A percentile compares a stretch with the other conserved stretches of the same genome.
Conservation (phyloP, 2,888 invertebrate genomes). For the Crioceris asparagi region DNA sequence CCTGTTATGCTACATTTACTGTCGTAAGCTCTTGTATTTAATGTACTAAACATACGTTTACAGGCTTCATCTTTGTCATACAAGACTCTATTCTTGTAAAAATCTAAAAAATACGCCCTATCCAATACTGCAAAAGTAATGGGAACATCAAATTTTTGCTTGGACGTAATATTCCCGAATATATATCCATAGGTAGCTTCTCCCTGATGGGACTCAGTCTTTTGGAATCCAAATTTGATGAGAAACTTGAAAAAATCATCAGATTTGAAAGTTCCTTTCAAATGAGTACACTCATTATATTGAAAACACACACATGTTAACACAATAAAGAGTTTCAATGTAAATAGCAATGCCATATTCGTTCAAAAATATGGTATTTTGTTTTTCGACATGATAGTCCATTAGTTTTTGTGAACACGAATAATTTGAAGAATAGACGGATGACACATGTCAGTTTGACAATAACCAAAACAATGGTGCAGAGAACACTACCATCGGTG, state of each 20-base stretch:
- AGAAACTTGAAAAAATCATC: constrained; percentile 82
- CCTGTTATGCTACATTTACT: constrained; percentile 68
- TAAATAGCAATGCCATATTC: constrained; percentile 24
- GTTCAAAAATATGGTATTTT: constrained; percentile 20
- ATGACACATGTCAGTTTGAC: too few relatives aligned
- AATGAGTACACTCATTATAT: constrained; percentile 39
- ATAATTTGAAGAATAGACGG: too few relatives aligned
- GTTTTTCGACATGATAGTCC: too few relatives aligned
- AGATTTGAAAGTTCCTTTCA: constrained; percentile 54
- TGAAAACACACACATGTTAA: constrained; percentile 17
- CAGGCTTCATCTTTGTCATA: constrained; percentile 65
- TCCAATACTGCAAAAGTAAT: constrained; percentile 86
- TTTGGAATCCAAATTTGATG: constrained; percentile 93
- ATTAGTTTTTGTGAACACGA: too few relatives aligned
- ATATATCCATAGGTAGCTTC: constrained; percentile 88
- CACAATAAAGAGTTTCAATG: constrained; percentile 18
- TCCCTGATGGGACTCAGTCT: constrained; percentile 77
- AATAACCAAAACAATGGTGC: too few relatives aligned
- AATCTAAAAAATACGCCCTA: constrained; percentile 77
- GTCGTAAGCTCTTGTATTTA: constrained; percentile 77
- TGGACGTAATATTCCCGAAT: constrained; percentile 86
- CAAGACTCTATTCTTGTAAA: constrained; percentile 68
- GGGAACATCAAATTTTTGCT: constrained; percentile 51
- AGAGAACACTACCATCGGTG: too few relatives aligned
- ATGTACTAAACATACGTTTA: constrained; percentile 72